Evolutionary conservation across 2,113 vertebrate genomes (phyloP), one percentile per base, ranked within the genome.

Genomic region (Sturnira hondurensis): DNA sequence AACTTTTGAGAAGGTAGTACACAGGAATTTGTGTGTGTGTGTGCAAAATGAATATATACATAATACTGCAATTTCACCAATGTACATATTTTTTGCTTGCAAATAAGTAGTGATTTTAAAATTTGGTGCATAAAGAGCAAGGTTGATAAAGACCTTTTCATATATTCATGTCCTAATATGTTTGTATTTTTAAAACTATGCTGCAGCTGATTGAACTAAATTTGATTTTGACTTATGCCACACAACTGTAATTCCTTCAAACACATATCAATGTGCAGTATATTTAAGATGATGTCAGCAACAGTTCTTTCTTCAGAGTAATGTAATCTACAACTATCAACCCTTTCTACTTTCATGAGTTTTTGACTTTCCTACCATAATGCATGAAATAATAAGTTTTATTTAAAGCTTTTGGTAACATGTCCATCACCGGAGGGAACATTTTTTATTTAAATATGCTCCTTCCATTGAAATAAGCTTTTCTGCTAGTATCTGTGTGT

Each of bases 261-360:
- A 96, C 96, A 93, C 91, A 82, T 94, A 96, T 96, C 97, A 97
- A 20, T 96, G 61, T 92, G 85, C 85, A 24, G 73, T 96, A 92
- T 97, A 93, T 98, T 98, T 97, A 98, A 97, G 96, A 73, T 97
- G 73, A 92, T 97, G 97, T 98, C 95, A 97, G 98, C 97, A 98
- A 94, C 84, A 98, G 86, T 93, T 97, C 70, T 68, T 95, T 93
- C 68, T 96, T 96, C 98, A 77, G 93, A 96, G 65, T 97, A 98
- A 97, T 97, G 61, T 73, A 97, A 98, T 97, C 86, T 96, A 84
- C 96, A 97, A 89, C 93, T 73, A 96, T 93, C 89, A 94, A 67
- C 96, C 65, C 89, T 93, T 95, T 83, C 92, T 96, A 58, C 80
- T 93, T 96, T 80, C 91, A 94, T 86, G 80, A 97, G 94, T 78